Base-by-base conservation (phyloP, 2,113 vertebrate genomes). In the Eira barbara region DNA sequence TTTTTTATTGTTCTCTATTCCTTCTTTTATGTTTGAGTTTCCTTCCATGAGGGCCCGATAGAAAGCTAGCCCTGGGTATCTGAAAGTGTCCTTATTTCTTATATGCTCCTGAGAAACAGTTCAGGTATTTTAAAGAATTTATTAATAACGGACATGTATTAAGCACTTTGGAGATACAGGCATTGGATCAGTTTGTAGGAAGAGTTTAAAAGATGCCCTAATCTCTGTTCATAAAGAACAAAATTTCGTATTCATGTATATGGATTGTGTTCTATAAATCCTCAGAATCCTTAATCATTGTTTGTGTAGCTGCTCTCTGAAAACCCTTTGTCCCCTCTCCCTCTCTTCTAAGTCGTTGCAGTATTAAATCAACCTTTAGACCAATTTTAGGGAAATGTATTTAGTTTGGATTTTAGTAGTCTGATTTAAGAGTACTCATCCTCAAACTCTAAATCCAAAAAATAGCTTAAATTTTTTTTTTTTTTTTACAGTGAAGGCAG, bases 351-450 rank as follows among this genome's bases (percentile, higher is more conserved):
- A 55, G 49, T 86, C 63, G 39, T 59, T 45, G 3, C 45, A 83
- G 8, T 83, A 90, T 95, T 84, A 96, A 95, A 94, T 94, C 52
- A 97, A 94, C 61, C 49, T 83, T 88, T 45, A 88, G 87, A 65
- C 63, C 95, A 94, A 87, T 67, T 97, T 89, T 84, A 90, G 21
- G 47, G 15, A 55, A 88, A 94, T 96, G 20, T 31, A 94, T 84
- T 94, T 80, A 81, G 39, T 95, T 93, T 96, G 80, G 59, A 86
- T 74, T 95, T 97, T 87, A 91, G 34, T 80, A 67, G 57, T 95
- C 85, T 97, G 88, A 94, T 86, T 98, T 96, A 93, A 96, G 76
- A 84, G 57, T 95, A 87, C 90, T 93, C 76, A 84, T 82, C 74
- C n/a, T 34, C 29, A 92, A 96, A 94, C 65, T 91, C 71, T 96